Evolutionary conservation across 1,140 invertebrate species (phyloP), one percentile per base, ranked within the genome.

Genomic region (Nasonia longicornis): DNA sequence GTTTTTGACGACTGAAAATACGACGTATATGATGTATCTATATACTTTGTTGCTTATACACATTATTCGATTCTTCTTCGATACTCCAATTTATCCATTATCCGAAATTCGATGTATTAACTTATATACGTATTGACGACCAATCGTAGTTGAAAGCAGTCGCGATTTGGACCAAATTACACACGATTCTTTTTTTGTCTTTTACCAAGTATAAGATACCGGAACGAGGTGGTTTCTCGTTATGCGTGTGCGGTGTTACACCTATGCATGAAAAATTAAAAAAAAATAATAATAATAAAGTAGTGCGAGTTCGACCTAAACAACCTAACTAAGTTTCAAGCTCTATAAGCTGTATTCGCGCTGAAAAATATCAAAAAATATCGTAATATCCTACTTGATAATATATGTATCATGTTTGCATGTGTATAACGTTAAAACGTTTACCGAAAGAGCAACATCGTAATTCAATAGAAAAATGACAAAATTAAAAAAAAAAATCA

Each of bases 141-240:
- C 71, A 82, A 82, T 67, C 31, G 70, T 78, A 82, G 63, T 75
- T 74, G 20, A 74, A 77, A 82, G n/a, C 64, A 29, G 26, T 77
- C 12, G 11, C 2, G 45, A 79, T 74, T 82, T 79, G 71, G 70
- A 82, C 63, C 71, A 82, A 82, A 78, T 69, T 74, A 75, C 4
- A 75, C 4, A 66, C 16, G 6, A 58, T 58, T 58, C 8, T 16
- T 38, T 79, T 79, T 79, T 79, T 79, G 58, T 75, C n/a, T 58
- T 11, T 35, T 58, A 45, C 29, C 2, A 52, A 42, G 22, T 67
- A 35, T 35, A 3, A 35, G 38, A 58, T 58, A 58, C 14, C 20
- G n/a, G 26, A 42, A 45, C 31, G 20, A 66, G 3, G 3, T 45
- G 6, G 48, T 66, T 22, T 79, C 35, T 48, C 45, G 10, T 48